Evolutionary conservation across 2,113 vertebrate species (phyloP), one percentile per base, ranked within the genome.

Genomic region (Chloropsis hardwickii): DNA sequence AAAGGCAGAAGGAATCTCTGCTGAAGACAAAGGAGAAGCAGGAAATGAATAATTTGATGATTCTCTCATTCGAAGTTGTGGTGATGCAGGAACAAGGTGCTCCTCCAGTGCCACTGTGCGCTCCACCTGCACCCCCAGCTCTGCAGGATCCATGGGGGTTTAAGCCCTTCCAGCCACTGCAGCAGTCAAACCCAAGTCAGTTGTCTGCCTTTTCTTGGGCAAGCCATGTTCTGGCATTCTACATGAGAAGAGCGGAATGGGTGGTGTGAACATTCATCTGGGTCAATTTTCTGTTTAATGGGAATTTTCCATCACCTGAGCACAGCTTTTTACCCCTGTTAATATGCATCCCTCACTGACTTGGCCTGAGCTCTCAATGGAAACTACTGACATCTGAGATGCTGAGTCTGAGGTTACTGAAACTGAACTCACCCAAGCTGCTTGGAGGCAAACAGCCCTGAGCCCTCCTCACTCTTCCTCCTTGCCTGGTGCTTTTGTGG

Each of bases 311-410:
- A 88, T 56, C 14, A 12, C 16, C 40, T 0, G 6, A 77, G 60
- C 47, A 45, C 20, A 10, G 81, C 10, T 39, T 57, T 95, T 90
- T 54, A 44, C 67, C 47, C 60, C 64, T n/a, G 31, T 79, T 90
- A 86, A 77, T 70, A 54, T 78, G 45, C 2, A 9, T 84, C 88
- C 93, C 69, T 83, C 82, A 22, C 35, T 50, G 72, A 22, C 81
- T 91, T 89, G 91, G 8, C 73, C 78, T 76, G 69, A 67, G 80
- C 69, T 83, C 56, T 77, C 76, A 94, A 42, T 95, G 96, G 96
- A 97, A 97, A 97, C 19, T 94, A 94, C 37, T 91, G 92, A 96
- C 84, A 92, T 91, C 86, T 79, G 80, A 95, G 93, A 44, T 56
- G 92, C 81, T 95, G 96, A 94, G 66, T 87, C 79, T 74, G 90